A percentile compares a stretch with the other conserved stretches of the same genome.
Evolutionary conservation across 2,797 vertebrate species (phyloP).

Genomic region (Aplochiton taeniatus): DNA sequence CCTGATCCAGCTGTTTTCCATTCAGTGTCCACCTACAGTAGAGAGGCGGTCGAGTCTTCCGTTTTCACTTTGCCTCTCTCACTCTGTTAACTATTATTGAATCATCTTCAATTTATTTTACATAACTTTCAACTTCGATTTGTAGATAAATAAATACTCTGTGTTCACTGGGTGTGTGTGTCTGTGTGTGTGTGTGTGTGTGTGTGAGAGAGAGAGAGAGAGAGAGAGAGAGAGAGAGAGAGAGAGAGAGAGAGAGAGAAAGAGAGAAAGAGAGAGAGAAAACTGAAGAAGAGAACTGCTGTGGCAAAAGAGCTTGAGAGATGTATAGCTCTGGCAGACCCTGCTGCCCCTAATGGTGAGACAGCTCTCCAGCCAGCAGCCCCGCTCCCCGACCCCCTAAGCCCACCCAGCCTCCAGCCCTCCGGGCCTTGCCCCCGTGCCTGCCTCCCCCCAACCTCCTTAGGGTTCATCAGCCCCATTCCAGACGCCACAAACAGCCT

Average conservation of each 20-base stretch:
- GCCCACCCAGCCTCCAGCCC: constrained; percentile 15
- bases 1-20: constrained; percentile 74
- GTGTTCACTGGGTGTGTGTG: background rate
- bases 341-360: constrained; percentile 43
- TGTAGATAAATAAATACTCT: constrained; percentile 6
- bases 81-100: too few relatives aligned
- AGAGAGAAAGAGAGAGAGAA: background rate
- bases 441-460: constrained; percentile 9
- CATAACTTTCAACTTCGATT: too few relatives aligned
- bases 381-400: constrained; percentile 43
- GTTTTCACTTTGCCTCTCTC: background rate
- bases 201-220: background rate
- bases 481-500: constrained; percentile 9
- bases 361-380: constrained; percentile 50
- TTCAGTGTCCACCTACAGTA: constrained; percentile 65
- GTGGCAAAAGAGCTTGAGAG: too few relatives aligned
- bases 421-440: constrained; percentile 25
- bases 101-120: too few relatives aligned
- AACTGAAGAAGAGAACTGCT: too few relatives aligned
- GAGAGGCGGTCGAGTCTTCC: constrained; percentile 24
- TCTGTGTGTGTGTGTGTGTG: constrained; percentile 2
- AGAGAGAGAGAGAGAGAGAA: background rate
- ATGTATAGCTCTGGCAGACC: constrained; percentile 14
- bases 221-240: background rate
- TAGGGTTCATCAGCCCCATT: constrained; percentile 17